Evolutionary conservation across 2,113 vertebrate genomes (phyloP).

Genomic region (Phrynocephalus versicolor): DNA sequence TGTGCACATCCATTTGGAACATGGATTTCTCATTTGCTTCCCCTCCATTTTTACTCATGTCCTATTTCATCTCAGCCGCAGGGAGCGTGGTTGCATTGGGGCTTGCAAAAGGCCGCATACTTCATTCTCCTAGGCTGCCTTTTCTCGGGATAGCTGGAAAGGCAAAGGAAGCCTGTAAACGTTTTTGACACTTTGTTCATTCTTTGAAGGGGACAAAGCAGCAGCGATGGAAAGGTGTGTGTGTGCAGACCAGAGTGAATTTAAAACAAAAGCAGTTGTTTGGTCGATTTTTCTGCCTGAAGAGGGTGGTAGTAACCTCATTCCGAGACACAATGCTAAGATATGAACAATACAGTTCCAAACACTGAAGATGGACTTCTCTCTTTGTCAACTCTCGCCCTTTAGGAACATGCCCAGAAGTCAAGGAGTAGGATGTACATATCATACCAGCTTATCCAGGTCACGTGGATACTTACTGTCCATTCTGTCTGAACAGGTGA

Average conservation of each 20-base stretch:
- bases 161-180: constrained; percentile 4
- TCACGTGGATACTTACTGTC: background rate
- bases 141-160: background rate
- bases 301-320: background rate
- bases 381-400: background rate
- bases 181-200: background rate
- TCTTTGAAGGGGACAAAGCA: background rate
- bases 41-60: fast-evolving
- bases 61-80: background rate
- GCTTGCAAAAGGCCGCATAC: background rate
- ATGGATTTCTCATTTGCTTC: background rate
- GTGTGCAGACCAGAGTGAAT: constrained; percentile 23
- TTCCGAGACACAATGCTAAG: background rate
- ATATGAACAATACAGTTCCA: background rate
- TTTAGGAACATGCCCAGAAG: background rate
- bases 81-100: background rate
- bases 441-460: constrained; percentile 35
- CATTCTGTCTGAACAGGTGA: background rate
- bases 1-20: background rate
- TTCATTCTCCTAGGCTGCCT: background rate
- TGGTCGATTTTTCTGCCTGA: constrained; percentile 2
- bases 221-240: background rate
- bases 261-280: background rate
- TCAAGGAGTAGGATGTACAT: constrained; percentile 2
- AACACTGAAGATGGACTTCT: background rate